Percentiles rank a stretch among this genome's conserved stretches.
Conservation (phyloP, 2,888 invertebrate species). For the Lissocephala sabroskyi region DNA sequence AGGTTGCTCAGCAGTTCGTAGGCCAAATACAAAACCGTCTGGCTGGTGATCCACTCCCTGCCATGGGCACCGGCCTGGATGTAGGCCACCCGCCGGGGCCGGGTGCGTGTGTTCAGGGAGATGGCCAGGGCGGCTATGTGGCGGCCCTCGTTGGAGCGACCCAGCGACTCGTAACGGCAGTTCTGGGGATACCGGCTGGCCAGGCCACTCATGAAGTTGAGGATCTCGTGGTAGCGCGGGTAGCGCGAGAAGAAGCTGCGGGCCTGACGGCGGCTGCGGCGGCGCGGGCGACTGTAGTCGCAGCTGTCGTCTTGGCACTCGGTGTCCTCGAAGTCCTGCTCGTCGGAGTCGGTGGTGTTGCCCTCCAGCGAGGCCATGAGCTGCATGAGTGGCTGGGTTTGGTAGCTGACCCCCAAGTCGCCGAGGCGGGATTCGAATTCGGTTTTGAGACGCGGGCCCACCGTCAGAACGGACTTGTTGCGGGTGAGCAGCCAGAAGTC, state of each 20-base stretch:
- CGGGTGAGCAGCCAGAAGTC: conserved; percentile 71
- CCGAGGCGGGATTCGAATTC: conserved; percentile 60
- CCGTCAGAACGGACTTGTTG: conserved; percentile 68
- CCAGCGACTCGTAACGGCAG: conserved; percentile 67
- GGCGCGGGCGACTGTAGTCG: conserved; percentile 48
- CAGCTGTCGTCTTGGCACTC: conserved; percentile 49
- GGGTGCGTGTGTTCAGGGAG: conserved; percentile 54
- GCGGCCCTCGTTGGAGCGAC: conserved; percentile 68
- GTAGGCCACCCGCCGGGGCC: conserved; percentile 66
- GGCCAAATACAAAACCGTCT: conserved; percentile 78
- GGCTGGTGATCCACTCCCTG: conserved; percentile 82
- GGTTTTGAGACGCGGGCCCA: conserved; percentile 56
- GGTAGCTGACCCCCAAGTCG: conserved; percentile 52
- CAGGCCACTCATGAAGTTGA: conserved; percentile 67
- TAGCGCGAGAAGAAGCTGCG: conserved; percentile 68
- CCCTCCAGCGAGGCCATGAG: conserved; percentile 48
- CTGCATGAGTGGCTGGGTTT: conserved; percentile 59
- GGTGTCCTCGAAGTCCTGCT: conserved; percentile 11
- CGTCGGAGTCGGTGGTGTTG: conserved; percentile 24
- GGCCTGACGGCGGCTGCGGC: conserved; percentile 64
- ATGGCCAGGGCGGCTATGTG: conserved; percentile 67
- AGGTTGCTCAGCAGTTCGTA: conserved; percentile 77
- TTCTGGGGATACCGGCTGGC: conserved; percentile 65
- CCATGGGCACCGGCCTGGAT: conserved; percentile 70
- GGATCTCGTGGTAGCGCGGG: conserved; percentile 68